These are phyloP conservation scores for Parnassius orleans DNA, from an alignment of 2,888 invertebrate genomes.

Conservation along the genomic window DNA sequence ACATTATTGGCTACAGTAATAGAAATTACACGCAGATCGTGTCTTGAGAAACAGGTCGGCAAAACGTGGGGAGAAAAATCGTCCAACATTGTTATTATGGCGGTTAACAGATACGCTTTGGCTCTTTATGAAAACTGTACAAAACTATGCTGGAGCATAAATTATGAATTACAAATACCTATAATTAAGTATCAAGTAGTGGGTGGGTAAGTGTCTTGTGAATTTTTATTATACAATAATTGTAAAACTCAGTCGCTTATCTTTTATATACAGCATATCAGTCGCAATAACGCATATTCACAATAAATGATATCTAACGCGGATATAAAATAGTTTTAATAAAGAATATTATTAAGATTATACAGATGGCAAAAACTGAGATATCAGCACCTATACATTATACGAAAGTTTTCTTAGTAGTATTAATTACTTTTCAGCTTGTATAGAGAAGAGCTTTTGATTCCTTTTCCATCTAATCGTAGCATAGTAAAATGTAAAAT, in stretches of 20 bases:
- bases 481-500: too few species aligned
- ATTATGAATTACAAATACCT: conserved; percentile 15
- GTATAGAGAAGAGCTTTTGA: conserved; percentile 4
- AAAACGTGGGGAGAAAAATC: conserved; percentile 29
- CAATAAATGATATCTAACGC: conserved; percentile 4
- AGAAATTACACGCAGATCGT: conserved; percentile 41
- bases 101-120: conserved; percentile 62
- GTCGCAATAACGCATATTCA: conserved; percentile 15
- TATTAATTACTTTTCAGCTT: not conserved
- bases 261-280: conserved; percentile 18
- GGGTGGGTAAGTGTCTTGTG: conserved; percentile 16
- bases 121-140: conserved; percentile 40
- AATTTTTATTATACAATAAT: conserved; percentile 13
- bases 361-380: conserved; percentile 17
- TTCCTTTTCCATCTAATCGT: too few species aligned
- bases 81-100: conserved; percentile 45
- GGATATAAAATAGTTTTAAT: not conserved
- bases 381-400: conserved; percentile 19
- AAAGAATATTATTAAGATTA: conserved; percentile 1
- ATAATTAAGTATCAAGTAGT: conserved; percentile 22
- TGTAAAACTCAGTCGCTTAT: conserved; percentile 6
- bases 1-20: conserved; percentile 56
- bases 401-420: not conserved
- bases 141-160: conserved; percentile 17
- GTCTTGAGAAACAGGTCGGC: conserved; percentile 32